Conservation (phyloP, 2,113 vertebrate species). For the Macquaria ambigua region DNA sequence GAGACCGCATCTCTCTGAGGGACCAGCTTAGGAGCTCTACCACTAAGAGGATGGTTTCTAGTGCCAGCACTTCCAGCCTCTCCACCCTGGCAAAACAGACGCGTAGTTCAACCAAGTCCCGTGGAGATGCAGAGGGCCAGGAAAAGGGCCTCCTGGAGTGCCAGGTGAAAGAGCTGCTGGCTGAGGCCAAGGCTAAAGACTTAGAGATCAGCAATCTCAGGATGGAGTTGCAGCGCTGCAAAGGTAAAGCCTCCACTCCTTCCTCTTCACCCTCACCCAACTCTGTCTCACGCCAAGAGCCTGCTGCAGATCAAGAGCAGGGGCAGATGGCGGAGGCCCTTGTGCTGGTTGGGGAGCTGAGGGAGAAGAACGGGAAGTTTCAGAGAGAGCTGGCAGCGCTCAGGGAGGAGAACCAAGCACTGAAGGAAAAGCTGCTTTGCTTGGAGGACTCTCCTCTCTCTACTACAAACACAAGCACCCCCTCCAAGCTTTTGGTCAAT, state of each 20-base stretch:
- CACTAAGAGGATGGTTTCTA: constrained; percentile 89
- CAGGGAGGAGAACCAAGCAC: constrained; percentile 90
- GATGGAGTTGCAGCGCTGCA: constrained; percentile 90
- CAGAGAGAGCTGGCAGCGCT: constrained; percentile 90
- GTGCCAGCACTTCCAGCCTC: constrained; percentile 90
- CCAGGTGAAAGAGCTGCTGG: constrained; percentile 94
- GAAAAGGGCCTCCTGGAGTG: constrained; percentile 90
- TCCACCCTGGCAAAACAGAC: constrained; percentile 89
- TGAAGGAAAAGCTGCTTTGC: constrained; percentile 91
- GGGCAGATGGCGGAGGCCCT: constrained; percentile 81
- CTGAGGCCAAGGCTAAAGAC: constrained; percentile 96
- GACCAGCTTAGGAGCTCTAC: constrained; percentile 83
- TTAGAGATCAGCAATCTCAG: constrained; percentile 93
- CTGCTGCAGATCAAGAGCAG: constrained; percentile 61
- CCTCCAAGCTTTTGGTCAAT: constrained; percentile 70
- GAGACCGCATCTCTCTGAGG: constrained; percentile 88
- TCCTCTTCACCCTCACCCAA: constrained; percentile 71
- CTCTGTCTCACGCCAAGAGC: constrained; percentile 68
- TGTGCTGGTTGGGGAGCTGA: constrained; percentile 86
- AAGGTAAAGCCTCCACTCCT: constrained; percentile 81
- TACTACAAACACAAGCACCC: constrained; percentile 79
- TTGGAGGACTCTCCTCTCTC: constrained; percentile 88
- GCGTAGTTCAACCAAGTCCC: constrained; percentile 86
- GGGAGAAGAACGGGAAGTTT: constrained; percentile 91
- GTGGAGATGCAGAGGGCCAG: constrained; percentile 85